Evolutionary conservation across 2,888 invertebrate genomes (phyloP), one percentile per base, ranked within the genome.

Genomic region (Drosophila subquinaria): DNA sequence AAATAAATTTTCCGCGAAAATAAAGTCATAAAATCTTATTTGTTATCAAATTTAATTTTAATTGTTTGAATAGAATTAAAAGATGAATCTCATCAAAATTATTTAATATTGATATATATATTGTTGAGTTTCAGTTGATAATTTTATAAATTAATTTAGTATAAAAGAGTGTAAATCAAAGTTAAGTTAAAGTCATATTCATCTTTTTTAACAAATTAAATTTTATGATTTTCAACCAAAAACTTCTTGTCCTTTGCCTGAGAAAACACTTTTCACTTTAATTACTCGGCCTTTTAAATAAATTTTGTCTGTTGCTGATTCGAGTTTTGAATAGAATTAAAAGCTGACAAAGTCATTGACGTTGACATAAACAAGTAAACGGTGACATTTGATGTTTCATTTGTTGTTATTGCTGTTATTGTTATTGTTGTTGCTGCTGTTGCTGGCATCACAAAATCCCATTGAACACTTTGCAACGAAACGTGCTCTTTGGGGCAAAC

Each of bases 301-400:
- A 23, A 17, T 64, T 40, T 43, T 38, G 57, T 45, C 50, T 47
- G 70, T n/a, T 43, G 42, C 8, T 55, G 40, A 65, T 60, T 57
- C 56, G 38, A 47, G 57, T 57, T 73, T 48, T 45, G 53, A 53
- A 48, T 61, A 57, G 60, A 73, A 65, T 73, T 65, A 69, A 74
- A 50, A 74, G 62, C 42, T 74, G 77, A 77, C 77, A 76, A 76
- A 69, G 78, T 78, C 63, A 62, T 78, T 77, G 70, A 68, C 70
- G 74, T 65, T 68, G 75, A 78, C 75, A 75, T 71, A 71, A 71
- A 60, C 71, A 71, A 68, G 66, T 68, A 53, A 78, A 64, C 64
- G 63, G 66, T 62, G 63, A 59, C 52, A 67, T 69, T 69, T 66
- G 53, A 45, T 52, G 40, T 53, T 69, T 40, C 40, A 33, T n/a